These are phyloP conservation scores for Chalcosyrphus nemorum DNA, from an alignment of 2,888 invertebrate species.

Conservation along the genomic window DNA sequence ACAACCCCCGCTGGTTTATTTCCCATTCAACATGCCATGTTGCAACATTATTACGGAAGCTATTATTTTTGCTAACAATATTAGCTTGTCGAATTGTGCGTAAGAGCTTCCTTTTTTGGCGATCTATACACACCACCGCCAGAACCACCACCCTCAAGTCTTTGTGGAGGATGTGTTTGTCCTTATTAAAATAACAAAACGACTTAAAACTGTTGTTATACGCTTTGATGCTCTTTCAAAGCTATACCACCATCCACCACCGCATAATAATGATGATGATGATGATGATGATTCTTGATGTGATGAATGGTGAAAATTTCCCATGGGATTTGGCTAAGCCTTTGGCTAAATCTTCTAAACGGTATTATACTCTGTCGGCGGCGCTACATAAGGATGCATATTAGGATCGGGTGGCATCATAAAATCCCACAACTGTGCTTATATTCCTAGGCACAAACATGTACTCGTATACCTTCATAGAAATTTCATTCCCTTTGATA, in stretches of 20 bases:
- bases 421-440: constrained; percentile 55
- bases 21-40: background rate
- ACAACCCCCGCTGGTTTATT: too few relatives aligned
- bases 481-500: constrained; percentile 34
- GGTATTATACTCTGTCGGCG: constrained; percentile 7
- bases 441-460: background rate
- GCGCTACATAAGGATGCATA: background rate
- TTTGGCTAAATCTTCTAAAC: constrained; percentile 61
- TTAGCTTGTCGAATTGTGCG: constrained; percentile 49
- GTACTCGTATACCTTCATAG: background rate
- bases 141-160: too few relatives aligned
- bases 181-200: constrained; percentile 59
- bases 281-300: constrained; percentile 5
- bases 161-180: constrained; percentile 17
- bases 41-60: constrained; percentile 30
- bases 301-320: constrained; percentile 54
- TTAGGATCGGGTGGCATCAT: constrained; percentile 6
- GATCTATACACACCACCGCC: too few relatives aligned
- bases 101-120: constrained; percentile 6
- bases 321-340: constrained; percentile 63
- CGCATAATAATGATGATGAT: background rate
- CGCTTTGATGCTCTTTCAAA: constrained; percentile 61
- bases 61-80: constrained; percentile 56
- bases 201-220: constrained; percentile 46
- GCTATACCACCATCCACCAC: background rate